Evolutionary conservation across 2,888 invertebrate species (phyloP).

Genomic region (Drosophila ochracea): DNA sequence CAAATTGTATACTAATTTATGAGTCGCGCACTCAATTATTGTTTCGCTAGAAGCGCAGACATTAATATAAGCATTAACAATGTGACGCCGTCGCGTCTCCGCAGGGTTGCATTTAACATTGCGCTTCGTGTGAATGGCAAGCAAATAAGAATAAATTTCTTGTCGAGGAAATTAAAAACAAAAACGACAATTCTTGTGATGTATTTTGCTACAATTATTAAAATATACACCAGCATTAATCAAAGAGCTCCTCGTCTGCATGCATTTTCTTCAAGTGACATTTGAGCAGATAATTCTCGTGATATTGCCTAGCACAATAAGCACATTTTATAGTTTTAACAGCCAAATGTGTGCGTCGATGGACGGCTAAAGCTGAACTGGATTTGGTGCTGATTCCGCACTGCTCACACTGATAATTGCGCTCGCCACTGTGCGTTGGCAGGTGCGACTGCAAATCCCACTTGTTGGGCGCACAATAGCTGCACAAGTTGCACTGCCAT

Average conservation of each 20-base stretch:
- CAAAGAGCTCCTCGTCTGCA: neutral
- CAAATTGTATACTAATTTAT: conserved; percentile 14
- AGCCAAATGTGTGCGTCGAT: conserved; percentile 46
- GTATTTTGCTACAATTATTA: neutral
- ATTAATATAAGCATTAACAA: conserved; percentile 46
- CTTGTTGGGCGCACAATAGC: conserved; percentile 48
- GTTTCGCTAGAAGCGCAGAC: conserved; percentile 39
- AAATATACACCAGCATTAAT: neutral
- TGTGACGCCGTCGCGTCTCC: conserved; percentile 41
- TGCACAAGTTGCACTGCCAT: conserved; percentile 46
- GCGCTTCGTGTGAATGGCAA: conserved; percentile 36
- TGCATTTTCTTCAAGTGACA: conserved; percentile 44
- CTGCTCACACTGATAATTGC: conserved; percentile 52
- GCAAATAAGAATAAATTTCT: neutral
- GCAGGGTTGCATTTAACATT: conserved; percentile 24
- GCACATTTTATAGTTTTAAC: conserved; percentile 25
- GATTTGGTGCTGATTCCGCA: conserved; percentile 51
- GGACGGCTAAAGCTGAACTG: conserved; percentile 49
- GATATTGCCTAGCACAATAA: conserved; percentile 40
- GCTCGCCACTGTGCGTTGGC: conserved; percentile 33
- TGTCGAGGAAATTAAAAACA: neutral
- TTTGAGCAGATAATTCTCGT: conserved; percentile 50
- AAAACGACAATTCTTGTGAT: neutral
- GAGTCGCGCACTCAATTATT: conserved; percentile 29
- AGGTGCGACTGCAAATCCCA: conserved; percentile 49